Evolutionary conservation across 2,888 invertebrate species (phyloP).

Genomic region (Oxyteleia sp.): DNA sequence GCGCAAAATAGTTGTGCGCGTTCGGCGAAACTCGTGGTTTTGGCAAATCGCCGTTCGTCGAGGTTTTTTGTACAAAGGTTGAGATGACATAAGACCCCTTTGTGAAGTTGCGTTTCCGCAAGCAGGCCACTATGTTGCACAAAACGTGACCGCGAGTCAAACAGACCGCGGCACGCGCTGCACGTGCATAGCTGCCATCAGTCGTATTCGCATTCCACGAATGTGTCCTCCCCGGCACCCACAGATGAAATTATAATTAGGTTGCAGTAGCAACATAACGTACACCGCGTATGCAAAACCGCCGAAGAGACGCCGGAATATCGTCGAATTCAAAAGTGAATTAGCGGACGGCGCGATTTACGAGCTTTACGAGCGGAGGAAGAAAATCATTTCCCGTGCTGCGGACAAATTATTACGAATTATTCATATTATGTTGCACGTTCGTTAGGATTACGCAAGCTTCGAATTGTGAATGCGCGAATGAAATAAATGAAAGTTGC

Average conservation of each 20-base stretch:
- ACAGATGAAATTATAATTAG: constrained; percentile 83
- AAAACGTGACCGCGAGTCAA: constrained; percentile 85
- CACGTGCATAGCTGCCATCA: constrained; percentile 77
- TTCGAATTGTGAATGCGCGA: constrained; percentile 38
- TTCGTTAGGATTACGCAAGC: constrained; percentile 51
- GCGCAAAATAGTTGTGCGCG: constrained; percentile 14
- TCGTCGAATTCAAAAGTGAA: constrained; percentile 71
- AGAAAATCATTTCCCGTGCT: constrained; percentile 70
- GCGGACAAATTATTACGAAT: constrained; percentile 71
- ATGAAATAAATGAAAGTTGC: constrained; percentile 40
- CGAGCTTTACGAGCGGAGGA: constrained; percentile 67
- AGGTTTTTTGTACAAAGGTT: constrained; percentile 33
- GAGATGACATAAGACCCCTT: constrained; percentile 79
- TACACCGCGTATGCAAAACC: constrained; percentile 57
- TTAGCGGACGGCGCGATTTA: constrained; percentile 68
- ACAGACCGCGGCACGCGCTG: constrained; percentile 81
- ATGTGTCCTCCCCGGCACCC: constrained; percentile 73
- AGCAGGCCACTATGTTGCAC: constrained; percentile 77
- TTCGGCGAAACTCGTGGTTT: constrained; percentile 25
- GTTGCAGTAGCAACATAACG: constrained; percentile 56
- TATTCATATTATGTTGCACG: constrained; percentile 62
- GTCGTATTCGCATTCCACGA: constrained; percentile 66
- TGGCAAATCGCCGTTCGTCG: constrained; percentile 52
- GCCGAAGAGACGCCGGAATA: constrained; percentile 62
- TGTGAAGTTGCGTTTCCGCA: constrained; percentile 76